Percentiles rank a stretch among this genome's conserved stretches.
These are phyloP conservation scores for Paracyclopina nana DNA, from an alignment of 1,140 invertebrate species.

Conservation along the genomic window DNA sequence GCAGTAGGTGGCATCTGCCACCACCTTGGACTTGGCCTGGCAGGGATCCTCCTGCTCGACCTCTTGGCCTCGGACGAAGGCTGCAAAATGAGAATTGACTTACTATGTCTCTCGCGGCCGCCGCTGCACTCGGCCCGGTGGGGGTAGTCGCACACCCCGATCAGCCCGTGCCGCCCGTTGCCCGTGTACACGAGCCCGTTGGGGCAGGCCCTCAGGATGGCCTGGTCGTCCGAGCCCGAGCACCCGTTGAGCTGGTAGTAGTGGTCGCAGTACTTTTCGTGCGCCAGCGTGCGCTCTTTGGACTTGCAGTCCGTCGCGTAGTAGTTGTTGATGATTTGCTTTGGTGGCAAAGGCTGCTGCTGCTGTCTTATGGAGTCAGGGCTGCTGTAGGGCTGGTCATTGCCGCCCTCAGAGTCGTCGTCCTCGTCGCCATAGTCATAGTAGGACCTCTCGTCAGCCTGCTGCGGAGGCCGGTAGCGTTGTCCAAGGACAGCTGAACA, in stretches of 20 bases:
- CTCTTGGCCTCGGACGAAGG: slow-evolving; percentile 24
- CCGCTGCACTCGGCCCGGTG: slow-evolving; percentile 28
- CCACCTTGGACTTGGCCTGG: slow-evolving; percentile 47
- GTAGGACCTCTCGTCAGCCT: too few relatives aligned
- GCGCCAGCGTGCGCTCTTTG: slow-evolving; percentile 21
- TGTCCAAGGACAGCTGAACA: too few relatives aligned
- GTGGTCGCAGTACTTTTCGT: slow-evolving; percentile 28
- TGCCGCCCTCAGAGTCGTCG: too few relatives aligned
- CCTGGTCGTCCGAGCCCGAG: slow-evolving; percentile 23
- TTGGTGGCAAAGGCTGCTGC: too few relatives aligned
- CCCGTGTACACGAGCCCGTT: slow-evolving; percentile 29
- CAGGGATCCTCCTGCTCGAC: slow-evolving; percentile 46
- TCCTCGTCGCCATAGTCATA: too few relatives aligned
- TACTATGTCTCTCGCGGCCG: slow-evolving; percentile 24
- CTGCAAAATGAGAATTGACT: slow-evolving; percentile 20
- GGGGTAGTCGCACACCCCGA: slow-evolving; percentile 27
- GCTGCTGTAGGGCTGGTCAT: too few relatives aligned
- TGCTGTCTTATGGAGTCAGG: too few relatives aligned
- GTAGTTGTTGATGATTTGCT: too few relatives aligned
- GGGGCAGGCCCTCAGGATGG: slow-evolving; percentile 26
- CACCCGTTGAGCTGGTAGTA: slow-evolving; percentile 26
- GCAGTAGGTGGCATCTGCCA: slow-evolving; percentile 54
- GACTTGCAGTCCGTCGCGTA: slow-evolving; percentile 20
- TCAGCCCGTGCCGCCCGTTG: slow-evolving; percentile 22
- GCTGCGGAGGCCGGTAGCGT: too few relatives aligned